phyloP scores from a whole-genome alignment of 2,797 vertebrate genomes.

The Percopsis omiscomaycus region DNA sequence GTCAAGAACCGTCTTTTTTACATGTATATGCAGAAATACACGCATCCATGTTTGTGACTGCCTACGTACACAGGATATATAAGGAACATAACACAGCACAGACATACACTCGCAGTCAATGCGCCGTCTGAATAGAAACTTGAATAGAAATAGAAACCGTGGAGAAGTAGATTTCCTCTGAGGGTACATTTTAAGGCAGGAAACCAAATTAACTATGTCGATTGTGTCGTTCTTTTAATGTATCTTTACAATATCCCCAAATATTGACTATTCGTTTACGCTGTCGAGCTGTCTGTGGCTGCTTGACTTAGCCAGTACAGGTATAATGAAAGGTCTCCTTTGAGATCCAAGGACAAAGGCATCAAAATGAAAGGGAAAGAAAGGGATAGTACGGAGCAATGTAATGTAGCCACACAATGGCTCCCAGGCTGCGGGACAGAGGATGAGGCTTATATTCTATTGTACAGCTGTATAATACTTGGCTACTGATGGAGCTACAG shows the following conservation, averaged over 20 bases:
- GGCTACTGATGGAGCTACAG: conserved; percentile 38
- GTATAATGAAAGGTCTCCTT: conserved; percentile 65
- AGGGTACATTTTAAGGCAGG: conserved; percentile 8
- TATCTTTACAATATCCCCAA: conserved; percentile 49
- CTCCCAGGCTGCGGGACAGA: conserved; percentile 25
- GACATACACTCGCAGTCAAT: conserved; percentile 1
- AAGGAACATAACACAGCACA: conserved; percentile 9
- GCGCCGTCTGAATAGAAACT: not conserved
- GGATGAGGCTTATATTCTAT: conserved; percentile 26
- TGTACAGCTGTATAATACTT: conserved; percentile 49
- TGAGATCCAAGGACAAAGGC: conserved; percentile 68
- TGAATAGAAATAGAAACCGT: too few relatives aligned
- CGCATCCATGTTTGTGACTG: conserved; percentile 10
- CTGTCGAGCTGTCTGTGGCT: conserved; percentile 45
- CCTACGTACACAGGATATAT: conserved; percentile 13
- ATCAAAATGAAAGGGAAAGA: conserved; percentile 53
- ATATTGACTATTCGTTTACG: conserved; percentile 72
- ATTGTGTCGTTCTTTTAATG: conserved; percentile 40
- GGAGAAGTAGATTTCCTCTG: conserved; percentile 5
- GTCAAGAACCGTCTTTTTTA: conserved; percentile 52
- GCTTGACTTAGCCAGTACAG: conserved; percentile 68
- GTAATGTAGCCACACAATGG: conserved; percentile 33
- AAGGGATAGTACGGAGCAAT: conserved; percentile 23
- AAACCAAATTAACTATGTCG: conserved; percentile 13
- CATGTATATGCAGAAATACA: conserved; percentile 9